Conservation (phyloP, 2,888 invertebrate species). For the Torymus aiolomorphi region DNA sequence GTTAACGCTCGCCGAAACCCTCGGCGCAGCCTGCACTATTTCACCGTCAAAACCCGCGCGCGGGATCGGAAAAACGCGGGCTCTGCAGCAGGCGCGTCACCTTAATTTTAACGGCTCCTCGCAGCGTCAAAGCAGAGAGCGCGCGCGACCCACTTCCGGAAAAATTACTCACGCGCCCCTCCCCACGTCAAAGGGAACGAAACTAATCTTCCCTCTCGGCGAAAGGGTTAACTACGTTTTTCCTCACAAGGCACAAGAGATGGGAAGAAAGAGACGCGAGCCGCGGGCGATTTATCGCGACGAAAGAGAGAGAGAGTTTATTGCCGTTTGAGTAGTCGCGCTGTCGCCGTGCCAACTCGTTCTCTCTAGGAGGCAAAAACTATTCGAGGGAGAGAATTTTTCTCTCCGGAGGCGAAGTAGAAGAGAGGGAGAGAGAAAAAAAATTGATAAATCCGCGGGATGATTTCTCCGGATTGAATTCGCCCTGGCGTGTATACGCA, state of each 20-base stretch:
- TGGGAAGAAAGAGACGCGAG: background rate
- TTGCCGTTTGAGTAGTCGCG: slow-evolving; percentile 53
- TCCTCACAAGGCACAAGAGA: no score
- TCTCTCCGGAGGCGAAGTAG: background rate
- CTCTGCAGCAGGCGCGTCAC: background rate
- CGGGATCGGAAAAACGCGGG: no score
- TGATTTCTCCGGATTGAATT: slow-evolving; percentile 45
- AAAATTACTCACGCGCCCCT: slow-evolving; percentile 35
- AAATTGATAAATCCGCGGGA: slow-evolving; percentile 40
- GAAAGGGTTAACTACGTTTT: slow-evolving; percentile 37
- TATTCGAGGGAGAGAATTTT: slow-evolving; percentile 6
- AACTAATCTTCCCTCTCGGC: slow-evolving; percentile 31
- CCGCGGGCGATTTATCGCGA: slow-evolving; percentile 47
- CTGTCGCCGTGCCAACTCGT: slow-evolving; percentile 54
- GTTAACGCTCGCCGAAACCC: no score
- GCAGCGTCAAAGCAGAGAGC: background rate
- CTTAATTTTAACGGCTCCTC: slow-evolving; percentile 20
- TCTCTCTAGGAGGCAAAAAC: slow-evolving; percentile 22
- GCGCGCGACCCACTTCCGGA: slow-evolving; percentile 23
- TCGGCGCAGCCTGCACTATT: no score
- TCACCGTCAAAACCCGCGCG: no score
- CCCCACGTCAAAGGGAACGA: slow-evolving; percentile 20
- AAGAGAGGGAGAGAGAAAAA: background rate
- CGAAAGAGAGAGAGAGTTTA: slow-evolving; percentile 53
- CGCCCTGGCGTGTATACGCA: background rate